Evolutionary conservation across 1,140 invertebrate genomes (phyloP), one percentile per base, ranked within the genome.

Genomic region (Papilio xuthus): DNA sequence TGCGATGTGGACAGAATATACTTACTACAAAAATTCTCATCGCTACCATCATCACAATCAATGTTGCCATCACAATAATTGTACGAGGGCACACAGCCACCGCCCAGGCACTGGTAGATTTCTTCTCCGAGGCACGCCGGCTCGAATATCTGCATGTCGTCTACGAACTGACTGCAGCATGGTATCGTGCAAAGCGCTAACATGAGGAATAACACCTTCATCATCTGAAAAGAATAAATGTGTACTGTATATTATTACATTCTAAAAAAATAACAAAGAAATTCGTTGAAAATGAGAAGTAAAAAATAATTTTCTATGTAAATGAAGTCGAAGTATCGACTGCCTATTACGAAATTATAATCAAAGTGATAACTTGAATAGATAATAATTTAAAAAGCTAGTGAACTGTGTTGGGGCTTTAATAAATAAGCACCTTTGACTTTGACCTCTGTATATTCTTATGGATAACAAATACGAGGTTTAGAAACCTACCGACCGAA

Each of bases 31-130:
- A 95, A 94, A 89, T 95, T 92, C 86, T 97, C 96, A 86, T 97
- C 96, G 4, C 95, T 96, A 44, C 90, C 94, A 84, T 96, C 96
- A 0, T 90, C 89, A 80, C 96, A 97, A 70, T 97, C 94, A 18
- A 90, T 84, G 2, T 91, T 89, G 0, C 95, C 95, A 82, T 97
- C 95, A 85, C 96, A 97, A 6, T 95, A 89, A 80, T 95, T 90
- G 0, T 90, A 80, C 15, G 89, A 86, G 0, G 88, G 72, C 9
- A 97, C 91, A 83, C 96, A 96, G 2, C 94, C 94, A 1, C 95
- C 95, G 2, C 92, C 89, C 53, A 93, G 80, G 82, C 96, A 96
- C 70, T 94, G 92, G 80, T 95, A 95, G 81, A 95, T 87, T 3
- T 87, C 83, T 7, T 93, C 92, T 0, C 78, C 83, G 4, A 91